Evolutionary conservation across 2,113 vertebrate species (phyloP).

Genomic region (Chionodraco myersi): DNA sequence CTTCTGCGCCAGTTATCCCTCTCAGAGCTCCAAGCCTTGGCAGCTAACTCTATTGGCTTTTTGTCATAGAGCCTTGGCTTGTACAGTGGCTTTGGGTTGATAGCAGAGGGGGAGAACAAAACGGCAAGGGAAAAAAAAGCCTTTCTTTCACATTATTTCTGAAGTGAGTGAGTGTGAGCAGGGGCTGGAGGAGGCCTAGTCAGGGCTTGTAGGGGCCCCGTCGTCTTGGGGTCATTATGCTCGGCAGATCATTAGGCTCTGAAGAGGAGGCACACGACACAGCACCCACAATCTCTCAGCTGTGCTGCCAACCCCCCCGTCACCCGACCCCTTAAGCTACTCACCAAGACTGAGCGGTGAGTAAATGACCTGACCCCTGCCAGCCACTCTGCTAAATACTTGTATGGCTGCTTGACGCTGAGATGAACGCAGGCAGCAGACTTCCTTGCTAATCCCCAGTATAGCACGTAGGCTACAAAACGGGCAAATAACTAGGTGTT

Average conservation of each 20-base stretch:
- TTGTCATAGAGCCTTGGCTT: constrained; percentile 78
- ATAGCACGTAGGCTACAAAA: constrained; percentile 15
- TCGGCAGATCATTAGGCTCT: constrained; percentile 74
- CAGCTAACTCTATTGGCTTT: constrained; percentile 83
- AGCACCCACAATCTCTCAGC: constrained; percentile 45
- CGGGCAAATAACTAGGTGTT: constrained; percentile 2
- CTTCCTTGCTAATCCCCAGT: constrained; percentile 35
- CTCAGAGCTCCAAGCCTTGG: constrained; percentile 78
- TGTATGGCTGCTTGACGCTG: constrained; percentile 30
- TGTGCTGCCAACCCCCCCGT: constrained; percentile 15
- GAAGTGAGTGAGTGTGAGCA: constrained; percentile 70
- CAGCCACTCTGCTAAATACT: constrained; percentile 40
- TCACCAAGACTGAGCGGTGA: constrained; percentile 41
- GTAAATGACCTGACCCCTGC: constrained; percentile 68
- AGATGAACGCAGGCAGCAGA: constrained; percentile 21
- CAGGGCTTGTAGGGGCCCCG: constrained; percentile 58
- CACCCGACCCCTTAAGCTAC: constrained; percentile 21
- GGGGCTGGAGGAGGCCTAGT: constrained; percentile 64
- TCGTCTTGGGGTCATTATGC: constrained; percentile 82
- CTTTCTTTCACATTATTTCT: constrained; percentile 72
- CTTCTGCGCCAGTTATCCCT: constrained; percentile 83
- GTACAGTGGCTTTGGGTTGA: constrained; percentile 66
- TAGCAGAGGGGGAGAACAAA: constrained; percentile 68
- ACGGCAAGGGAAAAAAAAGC: constrained; percentile 70
- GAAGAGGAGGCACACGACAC: constrained; percentile 74